Evolutionary conservation across 1,140 invertebrate genomes (phyloP).

Genomic region (Solen grandis): DNA sequence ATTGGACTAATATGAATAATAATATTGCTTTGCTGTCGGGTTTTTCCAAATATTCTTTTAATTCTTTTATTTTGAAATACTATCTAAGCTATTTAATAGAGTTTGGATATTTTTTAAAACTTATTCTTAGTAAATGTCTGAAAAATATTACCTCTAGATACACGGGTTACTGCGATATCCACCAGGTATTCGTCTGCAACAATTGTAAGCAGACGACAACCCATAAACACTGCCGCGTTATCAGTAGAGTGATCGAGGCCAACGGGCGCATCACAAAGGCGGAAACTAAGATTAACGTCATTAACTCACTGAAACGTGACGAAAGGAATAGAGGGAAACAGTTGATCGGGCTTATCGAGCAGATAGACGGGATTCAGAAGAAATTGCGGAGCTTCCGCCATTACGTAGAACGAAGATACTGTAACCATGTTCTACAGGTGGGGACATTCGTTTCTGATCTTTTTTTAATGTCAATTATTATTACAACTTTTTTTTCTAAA

Average conservation of each 20-base stretch:
- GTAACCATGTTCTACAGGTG: slow-evolving; percentile 46
- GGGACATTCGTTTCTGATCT: too few species aligned
- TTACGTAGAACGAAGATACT: slow-evolving; percentile 18
- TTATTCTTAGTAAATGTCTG: neutral
- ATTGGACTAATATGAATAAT: too few species aligned
- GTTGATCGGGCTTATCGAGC: slow-evolving; percentile 32
- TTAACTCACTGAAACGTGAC: slow-evolving; percentile 41
- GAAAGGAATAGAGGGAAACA: slow-evolving; percentile 42
- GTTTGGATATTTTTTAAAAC: neutral
- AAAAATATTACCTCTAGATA: slow-evolving; percentile 10
- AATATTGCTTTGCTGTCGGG: too few species aligned
- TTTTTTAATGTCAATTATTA: too few species aligned
- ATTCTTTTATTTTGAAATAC: too few species aligned
- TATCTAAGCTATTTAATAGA: too few species aligned
- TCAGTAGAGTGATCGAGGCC: slow-evolving; percentile 25
- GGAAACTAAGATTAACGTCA: slow-evolving; percentile 40
- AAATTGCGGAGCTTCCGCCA: slow-evolving; percentile 17
- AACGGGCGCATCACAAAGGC: slow-evolving; percentile 41
- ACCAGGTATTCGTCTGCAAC: slow-evolving; percentile 39
- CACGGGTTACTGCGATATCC: slow-evolving; percentile 34
- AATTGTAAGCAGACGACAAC: slow-evolving; percentile 10
- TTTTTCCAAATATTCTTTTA: too few species aligned
- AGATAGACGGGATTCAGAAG: slow-evolving; percentile 34
- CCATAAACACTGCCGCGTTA: slow-evolving; percentile 35
- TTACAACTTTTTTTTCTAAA: too few species aligned